Evolutionary conservation across 2,113 vertebrate species (phyloP), one percentile per base, ranked within the genome.

Genomic region (Cheilinus undulatus): DNA sequence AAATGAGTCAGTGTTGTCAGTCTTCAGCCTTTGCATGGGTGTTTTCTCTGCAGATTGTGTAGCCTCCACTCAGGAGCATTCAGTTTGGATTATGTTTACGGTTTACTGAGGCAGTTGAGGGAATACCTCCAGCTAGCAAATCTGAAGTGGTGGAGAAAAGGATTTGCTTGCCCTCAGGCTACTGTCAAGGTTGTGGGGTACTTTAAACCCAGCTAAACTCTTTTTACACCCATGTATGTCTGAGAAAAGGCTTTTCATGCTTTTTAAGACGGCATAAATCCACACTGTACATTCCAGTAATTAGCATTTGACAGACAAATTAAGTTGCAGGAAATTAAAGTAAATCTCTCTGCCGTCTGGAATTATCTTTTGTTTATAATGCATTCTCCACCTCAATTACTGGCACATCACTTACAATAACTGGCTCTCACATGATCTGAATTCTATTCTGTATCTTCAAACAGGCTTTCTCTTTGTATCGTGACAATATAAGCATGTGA

Each of bases 1-100:
- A 74, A 82, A 85, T 90, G 90, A 89, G 84, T 91, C 90, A 89
- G 50, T 90, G 83, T 87, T 88, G 86, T 89, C 82, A 67, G 66
- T 77, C 34, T 59, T 65, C 72, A 54, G 85, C 56, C 69, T 70
- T 82, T 62, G 88, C 72, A 49, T 54, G 84, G 82, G 78, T 86
- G 77, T 84, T 88, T 85, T 83, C 73, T 83, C 70, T 64, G 72
- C 83, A 86, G 87, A 82, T 78, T 76, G 75, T 80, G 78, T 60
- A 85, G 76, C 72, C 69, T 78, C 60, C 40, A 40, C 70, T 70
- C 70, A 63, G 58, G 63, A 69, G 87, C 38, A 27, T 84, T 88
- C 71, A 36, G 28, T 80, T 72, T 74, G 84, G 81, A 86, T 88
- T 80, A 83, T 86, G 83, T 79, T 89, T 71, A 84, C 69, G 71